A percentile compares a stretch with the other conserved stretches of the same genome.
Evolutionary conservation across 2,113 vertebrate species (phyloP).

Genomic region (Mastomys coucha): DNA sequence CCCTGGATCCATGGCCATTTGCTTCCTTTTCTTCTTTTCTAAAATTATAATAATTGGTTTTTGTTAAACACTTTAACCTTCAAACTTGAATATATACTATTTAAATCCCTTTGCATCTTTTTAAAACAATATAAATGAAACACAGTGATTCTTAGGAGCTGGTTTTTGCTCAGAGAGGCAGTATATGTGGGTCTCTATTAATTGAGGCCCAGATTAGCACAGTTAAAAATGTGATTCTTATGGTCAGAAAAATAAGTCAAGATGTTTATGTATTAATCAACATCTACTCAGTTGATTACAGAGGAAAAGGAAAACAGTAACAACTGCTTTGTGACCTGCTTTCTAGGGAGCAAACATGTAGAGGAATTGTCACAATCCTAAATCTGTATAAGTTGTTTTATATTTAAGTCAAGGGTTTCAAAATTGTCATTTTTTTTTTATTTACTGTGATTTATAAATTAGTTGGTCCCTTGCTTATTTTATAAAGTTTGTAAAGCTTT

Average conservation of each 20-base stretch:
- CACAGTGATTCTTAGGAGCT: neutral
- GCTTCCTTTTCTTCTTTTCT: neutral
- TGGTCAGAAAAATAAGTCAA: neutral
- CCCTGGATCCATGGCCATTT: too few relatives aligned
- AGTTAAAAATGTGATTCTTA: neutral
- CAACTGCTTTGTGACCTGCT: neutral
- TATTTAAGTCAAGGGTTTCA: neutral
- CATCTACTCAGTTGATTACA: neutral
- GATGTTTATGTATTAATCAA: too few relatives aligned
- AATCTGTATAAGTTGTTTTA: neutral
- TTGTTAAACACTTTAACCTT: neutral
- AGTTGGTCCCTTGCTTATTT: neutral
- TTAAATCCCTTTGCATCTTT: neutral
- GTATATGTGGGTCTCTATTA: fast-evolving
- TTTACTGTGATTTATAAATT: neutral
- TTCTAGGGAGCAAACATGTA: neutral
- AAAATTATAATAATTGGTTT: neutral
- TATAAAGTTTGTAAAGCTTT: neutral
- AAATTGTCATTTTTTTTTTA: neutral
- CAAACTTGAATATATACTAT: neutral
- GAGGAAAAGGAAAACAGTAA: neutral
- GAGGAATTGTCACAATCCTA: neutral
- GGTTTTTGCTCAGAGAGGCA: neutral
- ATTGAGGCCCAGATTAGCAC: neutral
- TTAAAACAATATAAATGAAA: neutral